Conservation (phyloP, 2,888 invertebrate species). For the Lissonota sp. region DNA sequence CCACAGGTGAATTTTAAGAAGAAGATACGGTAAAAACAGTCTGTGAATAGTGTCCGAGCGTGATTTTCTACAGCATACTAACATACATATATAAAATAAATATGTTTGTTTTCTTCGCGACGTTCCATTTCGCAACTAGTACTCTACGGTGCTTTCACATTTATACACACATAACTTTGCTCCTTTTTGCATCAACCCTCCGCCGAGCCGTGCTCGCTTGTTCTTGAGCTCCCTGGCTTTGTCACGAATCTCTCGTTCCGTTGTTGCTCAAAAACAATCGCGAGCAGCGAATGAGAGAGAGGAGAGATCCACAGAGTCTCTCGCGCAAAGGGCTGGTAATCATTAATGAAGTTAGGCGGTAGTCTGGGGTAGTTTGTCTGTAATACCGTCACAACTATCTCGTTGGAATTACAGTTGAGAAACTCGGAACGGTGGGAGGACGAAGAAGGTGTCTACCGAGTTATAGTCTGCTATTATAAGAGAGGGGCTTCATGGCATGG, state of each 20-base stretch:
- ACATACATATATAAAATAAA: background rate
- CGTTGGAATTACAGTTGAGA: slow-evolving; percentile 77
- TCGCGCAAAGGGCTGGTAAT: slow-evolving; percentile 63
- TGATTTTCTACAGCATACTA: slow-evolving; percentile 15
- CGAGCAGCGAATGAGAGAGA: too few relatives aligned
- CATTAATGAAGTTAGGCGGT: slow-evolving; percentile 74
- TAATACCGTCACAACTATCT: slow-evolving; percentile 75
- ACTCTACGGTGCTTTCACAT: too few relatives aligned
- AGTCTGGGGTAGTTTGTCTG: slow-evolving; percentile 69
- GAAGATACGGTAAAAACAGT: slow-evolving; percentile 10
- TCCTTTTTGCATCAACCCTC: slow-evolving; percentile 23
- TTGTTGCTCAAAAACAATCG: slow-evolving; percentile 71
- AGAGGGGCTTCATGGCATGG: background rate
- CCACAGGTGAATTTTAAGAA: slow-evolving; percentile 38
- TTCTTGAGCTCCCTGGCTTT: slow-evolving; percentile 7
- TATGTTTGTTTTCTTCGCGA: slow-evolving; percentile 5
- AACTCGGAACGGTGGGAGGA: slow-evolving; percentile 65
- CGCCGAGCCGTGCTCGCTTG: background rate
- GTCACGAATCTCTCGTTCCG: slow-evolving; percentile 31
- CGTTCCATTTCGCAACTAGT: slow-evolving; percentile 34
- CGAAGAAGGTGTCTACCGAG: slow-evolving; percentile 41
- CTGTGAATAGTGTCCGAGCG: slow-evolving; percentile 27
- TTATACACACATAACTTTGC: background rate
- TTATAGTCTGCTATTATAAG: slow-evolving; percentile 49
- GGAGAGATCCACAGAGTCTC: slow-evolving; percentile 62